Base-by-base conservation (phyloP, 2,113 vertebrate genomes). In the Pygoscelis antarcticus region DNA sequence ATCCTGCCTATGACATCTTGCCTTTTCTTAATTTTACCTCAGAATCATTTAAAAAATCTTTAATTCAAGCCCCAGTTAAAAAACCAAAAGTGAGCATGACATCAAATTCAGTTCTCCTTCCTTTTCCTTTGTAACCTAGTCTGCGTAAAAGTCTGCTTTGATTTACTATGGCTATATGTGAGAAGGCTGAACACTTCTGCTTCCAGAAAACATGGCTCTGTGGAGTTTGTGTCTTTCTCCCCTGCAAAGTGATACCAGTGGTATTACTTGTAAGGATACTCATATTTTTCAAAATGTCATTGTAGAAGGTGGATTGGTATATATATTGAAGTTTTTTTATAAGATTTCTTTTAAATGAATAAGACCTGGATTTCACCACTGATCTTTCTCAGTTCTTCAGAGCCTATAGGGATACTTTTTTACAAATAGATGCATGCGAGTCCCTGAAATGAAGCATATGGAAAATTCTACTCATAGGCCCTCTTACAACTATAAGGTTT, bases 1-100 rank as follows among this genome's bases (percentile, higher is more conserved):
- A 93, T 97, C 96, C 87, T 97, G 86, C 46, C 27, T 94, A 47
- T 86, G 96, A 97, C 96, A 97, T 98, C 97, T 98, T 97, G 82
- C 82, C 72, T 81, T 97, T 96, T 97, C 79, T 96, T 91, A 91
- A 94, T 92, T 97, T 96, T 68, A 95, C 72, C 96, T 97, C 91
- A 93, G 84, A 85, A 82, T 94, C 1, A 88, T 97, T 97, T 88
- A 47, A 93, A 96, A 97, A 88, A 46, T 80, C 69, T 87, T 96
- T 49, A 95, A 61, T 93, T 75, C 55, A 93, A 97, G 47, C 51
- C 47, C 57, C 47, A 76, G 51, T 60, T 61, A 69, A 94, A 96
- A 92, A 91, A 90, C 47, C 29, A 83, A 87, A 71, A 94, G 19
- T 13, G 29, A 93, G 19, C 64, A 89, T 57, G 54, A 17, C 5